phyloP scores from a whole-genome alignment of 2,888 invertebrate genomes.

The Platynereis dumerilii region DNA sequence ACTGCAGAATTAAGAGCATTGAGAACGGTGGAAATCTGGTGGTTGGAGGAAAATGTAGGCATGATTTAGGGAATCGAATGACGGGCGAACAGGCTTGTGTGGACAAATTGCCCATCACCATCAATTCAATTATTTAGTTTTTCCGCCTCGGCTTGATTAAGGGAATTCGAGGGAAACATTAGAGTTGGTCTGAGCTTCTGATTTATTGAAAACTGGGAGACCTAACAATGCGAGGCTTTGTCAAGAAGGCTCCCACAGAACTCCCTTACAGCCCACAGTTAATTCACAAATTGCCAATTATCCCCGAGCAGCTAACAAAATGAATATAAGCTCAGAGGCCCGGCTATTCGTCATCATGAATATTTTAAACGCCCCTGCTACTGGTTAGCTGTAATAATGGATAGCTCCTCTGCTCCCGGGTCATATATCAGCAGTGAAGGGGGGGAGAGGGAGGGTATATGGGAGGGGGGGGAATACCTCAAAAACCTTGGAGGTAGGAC shows the following conservation, averaged over 20 bases:
- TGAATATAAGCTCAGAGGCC: slow-evolving; percentile 3
- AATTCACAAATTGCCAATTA: slow-evolving; percentile 10
- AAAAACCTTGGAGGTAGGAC: too few species aligned
- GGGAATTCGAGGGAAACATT: slow-evolving; percentile 5
- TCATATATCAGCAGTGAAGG: too few species aligned
- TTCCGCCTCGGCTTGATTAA: slow-evolving; percentile 19
- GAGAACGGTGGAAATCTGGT: too few species aligned
- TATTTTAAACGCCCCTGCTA: background rate
- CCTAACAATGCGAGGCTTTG: slow-evolving; percentile 1
- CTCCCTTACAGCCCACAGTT: background rate
- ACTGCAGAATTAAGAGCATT: too few species aligned
- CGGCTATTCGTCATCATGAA: slow-evolving; percentile 4
- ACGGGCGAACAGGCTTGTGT: slow-evolving; percentile 14
- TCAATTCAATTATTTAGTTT: slow-evolving; percentile 27
- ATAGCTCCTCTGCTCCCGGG: background rate
- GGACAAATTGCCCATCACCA: slow-evolving; percentile 20
- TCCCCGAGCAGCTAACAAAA: background rate
- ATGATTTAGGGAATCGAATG: slow-evolving; percentile 14
- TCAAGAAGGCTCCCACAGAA: background rate
- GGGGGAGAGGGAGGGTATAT: too few species aligned
- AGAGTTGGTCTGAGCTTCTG: background rate
- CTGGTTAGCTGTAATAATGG: background rate
- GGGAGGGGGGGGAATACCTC: too few species aligned
- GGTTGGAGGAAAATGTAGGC: too few species aligned
- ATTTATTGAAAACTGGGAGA: background rate